phyloP scores from a whole-genome alignment of 2,888 invertebrate genomes.

The Cataglyphis altisquamis region DNA sequence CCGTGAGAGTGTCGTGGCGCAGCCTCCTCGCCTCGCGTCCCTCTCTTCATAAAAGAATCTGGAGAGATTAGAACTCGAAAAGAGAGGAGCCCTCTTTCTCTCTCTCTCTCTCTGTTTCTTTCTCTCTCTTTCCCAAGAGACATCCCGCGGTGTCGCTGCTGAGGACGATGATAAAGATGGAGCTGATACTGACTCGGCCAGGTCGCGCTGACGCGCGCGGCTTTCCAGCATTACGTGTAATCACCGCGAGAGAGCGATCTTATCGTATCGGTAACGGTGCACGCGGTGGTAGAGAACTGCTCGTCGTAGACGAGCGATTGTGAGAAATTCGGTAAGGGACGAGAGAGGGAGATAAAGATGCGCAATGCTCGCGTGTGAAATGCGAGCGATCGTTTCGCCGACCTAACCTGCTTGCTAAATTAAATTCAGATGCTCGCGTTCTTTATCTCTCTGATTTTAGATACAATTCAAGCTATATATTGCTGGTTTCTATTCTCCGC shows the following conservation, averaged over 20 bases:
- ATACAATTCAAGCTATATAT: conserved; percentile 6
- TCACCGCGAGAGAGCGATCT: conserved; percentile 65
- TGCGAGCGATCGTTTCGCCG: conserved; percentile 51
- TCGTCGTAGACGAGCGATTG: conserved; percentile 55
- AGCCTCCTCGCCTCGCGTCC: conserved; percentile 47
- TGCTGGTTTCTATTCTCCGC: background rate
- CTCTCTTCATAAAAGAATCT: conserved; percentile 50
- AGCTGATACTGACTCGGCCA: conserved; percentile 71
- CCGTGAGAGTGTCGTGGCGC: conserved; percentile 44
- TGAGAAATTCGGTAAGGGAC: conserved; percentile 69
- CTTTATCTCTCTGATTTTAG: conserved; percentile 30
- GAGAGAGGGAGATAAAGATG: background rate
- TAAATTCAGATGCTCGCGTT: conserved; percentile 30
- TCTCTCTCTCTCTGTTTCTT: too few relatives aligned
- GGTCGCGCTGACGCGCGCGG: conserved; percentile 61
- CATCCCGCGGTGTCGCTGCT: conserved; percentile 73
- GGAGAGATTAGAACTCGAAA: conserved; percentile 66
- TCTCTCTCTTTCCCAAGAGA: conserved; percentile 26
- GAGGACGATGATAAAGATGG: conserved; percentile 78
- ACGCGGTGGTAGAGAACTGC: conserved; percentile 39
- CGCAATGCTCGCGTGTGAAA: conserved; percentile 49
- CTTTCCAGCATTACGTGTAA: conserved; percentile 74
- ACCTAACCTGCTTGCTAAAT: conserved; percentile 44
- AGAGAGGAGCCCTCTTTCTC: conserved; percentile 46
- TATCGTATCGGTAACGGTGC: conserved; percentile 67